Evolutionary conservation across 2,888 invertebrate genomes (phyloP).

Genomic region (Cantharis nigra): DNA sequence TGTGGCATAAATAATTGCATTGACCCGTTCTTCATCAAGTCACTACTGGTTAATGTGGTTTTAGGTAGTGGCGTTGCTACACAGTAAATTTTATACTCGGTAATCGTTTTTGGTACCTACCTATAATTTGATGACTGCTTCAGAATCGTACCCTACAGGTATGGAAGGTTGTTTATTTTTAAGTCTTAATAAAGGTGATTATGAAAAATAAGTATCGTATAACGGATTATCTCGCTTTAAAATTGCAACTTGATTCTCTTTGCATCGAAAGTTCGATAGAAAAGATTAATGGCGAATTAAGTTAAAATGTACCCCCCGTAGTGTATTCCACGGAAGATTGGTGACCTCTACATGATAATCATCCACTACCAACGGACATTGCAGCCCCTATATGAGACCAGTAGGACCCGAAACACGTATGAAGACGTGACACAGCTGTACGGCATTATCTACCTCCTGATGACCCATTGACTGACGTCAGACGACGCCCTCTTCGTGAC

Average conservation of each 20-base stretch:
- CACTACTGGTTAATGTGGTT: slow-evolving; percentile 41
- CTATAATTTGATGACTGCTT: slow-evolving; percentile 38
- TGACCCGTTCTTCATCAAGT: slow-evolving; percentile 25
- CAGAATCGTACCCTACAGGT: slow-evolving; percentile 34
- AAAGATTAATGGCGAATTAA: slow-evolving; percentile 9
- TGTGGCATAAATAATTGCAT: slow-evolving; percentile 13
- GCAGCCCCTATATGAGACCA: slow-evolving; percentile 44
- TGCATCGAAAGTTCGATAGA: background rate
- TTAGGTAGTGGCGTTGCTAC: slow-evolving; percentile 34
- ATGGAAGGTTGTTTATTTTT: slow-evolving; percentile 21
- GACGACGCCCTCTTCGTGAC: slow-evolving; percentile 49
- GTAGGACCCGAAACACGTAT: slow-evolving; percentile 54
- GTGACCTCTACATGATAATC: slow-evolving; percentile 16
- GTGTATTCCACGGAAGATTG: slow-evolving; percentile 6
- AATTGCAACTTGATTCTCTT: background rate
- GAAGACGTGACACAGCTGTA: slow-evolving; percentile 55
- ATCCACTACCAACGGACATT: slow-evolving; percentile 20
- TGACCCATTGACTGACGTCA: slow-evolving; percentile 53
- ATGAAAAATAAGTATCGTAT: slow-evolving; percentile 15
- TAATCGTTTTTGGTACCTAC: slow-evolving; percentile 39
- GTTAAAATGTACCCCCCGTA: slow-evolving; percentile 14
- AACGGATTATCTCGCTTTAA: slow-evolving; percentile 9
- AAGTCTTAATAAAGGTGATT: slow-evolving; percentile 26
- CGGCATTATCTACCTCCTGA: slow-evolving; percentile 49
- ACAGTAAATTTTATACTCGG: slow-evolving; percentile 38